Conservation (phyloP, 2,888 invertebrate species). For the Cantharis lateralis region DNA sequence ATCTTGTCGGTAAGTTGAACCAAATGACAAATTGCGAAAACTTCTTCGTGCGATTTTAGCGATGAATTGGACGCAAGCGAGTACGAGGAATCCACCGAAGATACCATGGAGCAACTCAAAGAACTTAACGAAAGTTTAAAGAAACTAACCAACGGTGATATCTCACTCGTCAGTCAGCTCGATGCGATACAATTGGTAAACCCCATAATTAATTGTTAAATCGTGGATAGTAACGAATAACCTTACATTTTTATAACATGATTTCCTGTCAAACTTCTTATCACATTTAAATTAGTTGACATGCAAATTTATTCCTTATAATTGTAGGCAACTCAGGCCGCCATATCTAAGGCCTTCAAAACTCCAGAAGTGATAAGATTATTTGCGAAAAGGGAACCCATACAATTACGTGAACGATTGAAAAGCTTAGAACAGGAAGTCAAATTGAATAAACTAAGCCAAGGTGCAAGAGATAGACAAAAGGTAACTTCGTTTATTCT, state of each 20-base stretch:
- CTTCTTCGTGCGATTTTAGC: slow-evolving; percentile 50
- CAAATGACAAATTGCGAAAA: background rate
- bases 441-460: slow-evolving; percentile 64
- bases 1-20: slow-evolving; percentile 62
- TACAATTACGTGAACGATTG: slow-evolving; percentile 64
- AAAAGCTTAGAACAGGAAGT: slow-evolving; percentile 63
- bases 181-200: slow-evolving; percentile 69
- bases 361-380: slow-evolving; percentile 75
- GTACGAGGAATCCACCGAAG: slow-evolving; percentile 70
- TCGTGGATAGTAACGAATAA: background rate
- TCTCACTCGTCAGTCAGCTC: slow-evolving; percentile 68
- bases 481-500: slow-evolving; percentile 48
- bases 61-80: slow-evolving; percentile 66
- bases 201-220: slow-evolving; percentile 1
- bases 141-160: slow-evolving; percentile 68
- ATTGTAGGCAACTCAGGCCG: slow-evolving; percentile 70
- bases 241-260: background rate
- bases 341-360: slow-evolving; percentile 74
- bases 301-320: background rate
- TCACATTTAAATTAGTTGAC: background rate
- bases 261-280: background rate
- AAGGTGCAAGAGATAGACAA: slow-evolving; percentile 59
- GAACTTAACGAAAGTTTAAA: slow-evolving; percentile 69
- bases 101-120: slow-evolving; percentile 72
- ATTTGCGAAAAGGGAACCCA: slow-evolving; percentile 73